phyloP scores from a whole-genome alignment of 1,140 invertebrate genomes.

The Lepidurus packardi region DNA sequence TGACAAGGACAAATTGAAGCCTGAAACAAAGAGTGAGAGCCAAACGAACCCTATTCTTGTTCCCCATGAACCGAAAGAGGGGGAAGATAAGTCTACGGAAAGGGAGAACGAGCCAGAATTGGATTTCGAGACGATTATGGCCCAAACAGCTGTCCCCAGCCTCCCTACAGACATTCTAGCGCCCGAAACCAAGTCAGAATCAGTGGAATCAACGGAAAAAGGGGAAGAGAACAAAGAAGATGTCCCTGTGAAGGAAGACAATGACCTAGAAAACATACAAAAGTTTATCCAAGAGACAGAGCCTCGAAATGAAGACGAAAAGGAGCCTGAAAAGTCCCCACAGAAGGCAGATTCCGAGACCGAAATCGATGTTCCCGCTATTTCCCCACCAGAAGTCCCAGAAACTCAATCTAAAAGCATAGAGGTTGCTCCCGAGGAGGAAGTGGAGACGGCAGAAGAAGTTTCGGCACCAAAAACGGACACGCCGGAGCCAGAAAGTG shows the following conservation, averaged over 20 bases:
- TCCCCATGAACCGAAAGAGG: too few relatives aligned
- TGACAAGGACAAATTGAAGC: neutral
- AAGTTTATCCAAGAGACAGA: conserved; percentile 1
- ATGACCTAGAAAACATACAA: neutral
- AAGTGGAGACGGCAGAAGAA: too few relatives aligned
- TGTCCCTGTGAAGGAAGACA: neutral
- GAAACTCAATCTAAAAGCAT: neutral
- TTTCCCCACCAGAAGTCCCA: neutral
- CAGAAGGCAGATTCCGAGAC: neutral
- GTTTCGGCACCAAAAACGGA: too few relatives aligned
- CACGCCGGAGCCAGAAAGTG: too few relatives aligned
- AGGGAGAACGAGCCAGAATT: neutral
- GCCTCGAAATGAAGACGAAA: neutral
- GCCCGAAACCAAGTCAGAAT: neutral
- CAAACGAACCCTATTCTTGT: too few relatives aligned
- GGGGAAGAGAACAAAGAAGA: neutral
- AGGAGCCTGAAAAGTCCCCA: neutral
- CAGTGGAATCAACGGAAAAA: too few relatives aligned
- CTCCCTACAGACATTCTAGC: neutral
- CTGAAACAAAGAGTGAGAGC: too few relatives aligned
- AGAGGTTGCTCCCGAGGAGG: neutral
- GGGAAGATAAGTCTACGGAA: neutral
- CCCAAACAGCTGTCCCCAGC: neutral
- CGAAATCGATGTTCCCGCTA: neutral
- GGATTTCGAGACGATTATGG: neutral